Conservation (phyloP, 2,888 invertebrate species). For the Sphaerophoria taeniata region DNA sequence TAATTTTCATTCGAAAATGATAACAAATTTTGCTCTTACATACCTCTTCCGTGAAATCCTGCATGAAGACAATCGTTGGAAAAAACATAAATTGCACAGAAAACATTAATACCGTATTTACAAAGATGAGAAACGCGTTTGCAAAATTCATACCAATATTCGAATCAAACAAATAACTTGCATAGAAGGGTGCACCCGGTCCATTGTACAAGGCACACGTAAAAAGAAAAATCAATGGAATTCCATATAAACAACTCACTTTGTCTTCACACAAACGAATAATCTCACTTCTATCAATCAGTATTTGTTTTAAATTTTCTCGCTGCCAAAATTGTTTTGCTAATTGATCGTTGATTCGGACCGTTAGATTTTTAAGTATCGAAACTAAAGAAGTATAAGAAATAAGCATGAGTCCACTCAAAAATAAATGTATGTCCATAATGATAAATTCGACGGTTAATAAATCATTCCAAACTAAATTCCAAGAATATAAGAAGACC, state of each 20-base stretch:
- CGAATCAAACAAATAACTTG: background rate
- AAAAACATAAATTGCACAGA: background rate
- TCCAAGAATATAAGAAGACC: background rate
- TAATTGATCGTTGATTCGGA: background rate
- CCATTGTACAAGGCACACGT: background rate
- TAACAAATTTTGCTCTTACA: background rate
- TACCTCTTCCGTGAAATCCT: conserved; percentile 2
- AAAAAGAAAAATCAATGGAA: background rate
- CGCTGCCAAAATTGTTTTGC: background rate
- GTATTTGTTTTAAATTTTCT: background rate
- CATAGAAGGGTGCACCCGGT: background rate
- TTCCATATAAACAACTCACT: conserved; percentile 15
- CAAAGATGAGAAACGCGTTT: background rate
- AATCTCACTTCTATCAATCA: conserved; percentile 1
- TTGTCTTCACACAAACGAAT: conserved; percentile 11
- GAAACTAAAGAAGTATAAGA: background rate
- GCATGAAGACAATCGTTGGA: background rate
- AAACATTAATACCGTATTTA: background rate
- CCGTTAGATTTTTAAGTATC: background rate
- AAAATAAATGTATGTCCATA: background rate
- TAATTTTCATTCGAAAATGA: background rate
- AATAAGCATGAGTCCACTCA: background rate
- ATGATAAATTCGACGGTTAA: background rate
- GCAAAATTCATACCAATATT: background rate
- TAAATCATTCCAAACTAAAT: background rate